phyloP scores from a whole-genome alignment of 2,888 invertebrate species.

The Eubasilissa splendida region DNA sequence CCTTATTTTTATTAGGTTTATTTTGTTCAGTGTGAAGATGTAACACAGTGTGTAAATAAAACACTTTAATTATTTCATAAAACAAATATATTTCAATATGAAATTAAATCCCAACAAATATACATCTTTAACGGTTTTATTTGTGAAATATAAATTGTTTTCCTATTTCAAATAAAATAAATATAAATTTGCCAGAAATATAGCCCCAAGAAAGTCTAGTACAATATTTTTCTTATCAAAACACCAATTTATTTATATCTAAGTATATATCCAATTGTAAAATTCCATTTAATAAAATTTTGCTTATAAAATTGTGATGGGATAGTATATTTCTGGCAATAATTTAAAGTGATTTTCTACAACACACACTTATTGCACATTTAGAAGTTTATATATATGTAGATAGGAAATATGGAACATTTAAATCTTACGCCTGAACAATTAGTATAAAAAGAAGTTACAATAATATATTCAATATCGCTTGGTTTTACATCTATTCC shows the following conservation, averaged over 20 bases:
- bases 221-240: conserved; percentile 39
- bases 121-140: conserved; percentile 70
- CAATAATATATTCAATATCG: conserved; percentile 56
- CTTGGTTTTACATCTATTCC: conserved; percentile 50
- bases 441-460: conserved; percentile 51
- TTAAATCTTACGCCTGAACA: conserved; percentile 53
- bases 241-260: conserved; percentile 41
- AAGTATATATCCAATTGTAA: conserved; percentile 28
- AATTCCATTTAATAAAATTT: conserved; percentile 45
- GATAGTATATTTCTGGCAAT: conserved; percentile 48
- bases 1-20: no score
- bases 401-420: conserved; percentile 55
- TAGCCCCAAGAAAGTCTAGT: conserved; percentile 39
- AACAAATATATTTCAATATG: conserved; percentile 75
- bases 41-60: conserved; percentile 10
- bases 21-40: background rate
- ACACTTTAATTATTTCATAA: conserved; percentile 61
- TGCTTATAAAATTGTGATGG: conserved; percentile 39
- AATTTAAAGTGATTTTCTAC: conserved; percentile 64
- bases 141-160: conserved; percentile 58
- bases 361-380: conserved; percentile 76
- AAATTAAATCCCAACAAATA: conserved; percentile 74
- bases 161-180: conserved; percentile 56
- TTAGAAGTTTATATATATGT: conserved; percentile 69
- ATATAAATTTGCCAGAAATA: conserved; percentile 55